phyloP scores from a whole-genome alignment of 2,113 vertebrate species.

The Eublepharis macularius region DNA sequence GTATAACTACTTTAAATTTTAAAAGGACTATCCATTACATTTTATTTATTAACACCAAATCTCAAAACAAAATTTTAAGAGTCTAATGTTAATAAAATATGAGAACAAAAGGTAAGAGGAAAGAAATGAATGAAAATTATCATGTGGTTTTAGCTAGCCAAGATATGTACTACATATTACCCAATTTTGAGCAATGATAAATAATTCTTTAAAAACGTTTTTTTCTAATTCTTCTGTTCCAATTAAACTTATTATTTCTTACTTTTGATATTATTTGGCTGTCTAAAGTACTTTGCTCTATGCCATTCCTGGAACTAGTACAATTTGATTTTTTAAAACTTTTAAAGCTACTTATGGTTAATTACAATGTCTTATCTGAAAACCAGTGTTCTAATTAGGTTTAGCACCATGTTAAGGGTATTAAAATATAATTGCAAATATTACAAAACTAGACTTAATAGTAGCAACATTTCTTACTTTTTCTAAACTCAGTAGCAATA shows the following conservation, averaged over 20 bases:
- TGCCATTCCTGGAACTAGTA: not conserved
- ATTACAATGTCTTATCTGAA: slow-evolving; percentile 51
- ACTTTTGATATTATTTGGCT: not conserved
- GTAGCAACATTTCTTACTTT: slow-evolving; percentile 7
- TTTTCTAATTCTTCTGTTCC: fast-evolving
- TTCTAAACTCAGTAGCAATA: not conserved
- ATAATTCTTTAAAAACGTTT: not conserved
- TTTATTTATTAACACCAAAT: fast-evolving
- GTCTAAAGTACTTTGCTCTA: not conserved
- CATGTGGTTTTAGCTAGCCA: not conserved
- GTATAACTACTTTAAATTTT: not conserved
- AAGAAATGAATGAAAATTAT: not conserved
- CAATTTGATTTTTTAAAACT: slow-evolving; percentile 40
- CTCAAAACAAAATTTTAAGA: not conserved
- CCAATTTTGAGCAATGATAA: not conserved
- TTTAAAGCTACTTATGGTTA: slow-evolving; percentile 51
- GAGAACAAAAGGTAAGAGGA: not conserved
- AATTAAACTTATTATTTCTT: not conserved
- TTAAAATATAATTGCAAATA: slow-evolving; percentile 50
- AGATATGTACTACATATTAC: not conserved
- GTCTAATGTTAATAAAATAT: not conserved
- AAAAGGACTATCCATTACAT: not conserved
- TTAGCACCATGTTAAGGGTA: slow-evolving; percentile 41
- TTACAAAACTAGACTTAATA: slow-evolving; percentile 11
- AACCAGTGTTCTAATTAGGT: slow-evolving; percentile 53